phyloP scores from a whole-genome alignment of 2,113 vertebrate genomes.

The Psephotus haematonotus region DNA sequence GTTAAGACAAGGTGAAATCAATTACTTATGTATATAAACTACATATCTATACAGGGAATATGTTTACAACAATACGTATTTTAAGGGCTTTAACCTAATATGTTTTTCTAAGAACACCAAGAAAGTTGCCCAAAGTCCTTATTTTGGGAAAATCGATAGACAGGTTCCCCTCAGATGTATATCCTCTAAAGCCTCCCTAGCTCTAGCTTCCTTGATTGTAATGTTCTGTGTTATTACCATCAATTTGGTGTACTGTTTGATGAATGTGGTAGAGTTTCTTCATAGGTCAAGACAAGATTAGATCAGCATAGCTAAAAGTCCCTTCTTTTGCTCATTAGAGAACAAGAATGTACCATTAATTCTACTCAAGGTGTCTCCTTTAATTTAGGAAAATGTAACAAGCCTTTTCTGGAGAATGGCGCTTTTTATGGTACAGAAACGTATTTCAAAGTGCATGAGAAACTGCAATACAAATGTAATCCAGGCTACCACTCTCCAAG shows the following conservation, averaged over 20 bases:
- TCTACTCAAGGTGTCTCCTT: background rate
- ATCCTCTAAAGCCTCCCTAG: background rate
- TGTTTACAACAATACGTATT: background rate
- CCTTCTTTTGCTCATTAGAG: background rate
- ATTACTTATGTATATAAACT: background rate
- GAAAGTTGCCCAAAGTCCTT: background rate
- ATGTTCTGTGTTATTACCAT: rapidly evolving
- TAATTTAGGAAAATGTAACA: conserved; percentile 70
- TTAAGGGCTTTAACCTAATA: background rate
- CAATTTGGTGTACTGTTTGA: background rate
- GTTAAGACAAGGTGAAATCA: background rate
- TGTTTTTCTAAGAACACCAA: background rate
- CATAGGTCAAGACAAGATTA: background rate
- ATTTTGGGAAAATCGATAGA: background rate
- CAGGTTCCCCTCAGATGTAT: background rate
- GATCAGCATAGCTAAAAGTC: background rate
- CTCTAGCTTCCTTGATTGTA: background rate
- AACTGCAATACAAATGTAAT: conserved; percentile 58
- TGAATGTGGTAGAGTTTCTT: background rate
- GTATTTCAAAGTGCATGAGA: conserved; percentile 66
- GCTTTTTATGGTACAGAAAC: conserved; percentile 44
- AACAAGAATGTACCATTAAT: background rate
- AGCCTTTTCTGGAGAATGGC: conserved; percentile 69
- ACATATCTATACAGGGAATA: background rate
- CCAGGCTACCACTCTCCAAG: conserved; percentile 55